phyloP scores from a whole-genome alignment of 1,140 invertebrate species.

The Achatina immaculata region DNA sequence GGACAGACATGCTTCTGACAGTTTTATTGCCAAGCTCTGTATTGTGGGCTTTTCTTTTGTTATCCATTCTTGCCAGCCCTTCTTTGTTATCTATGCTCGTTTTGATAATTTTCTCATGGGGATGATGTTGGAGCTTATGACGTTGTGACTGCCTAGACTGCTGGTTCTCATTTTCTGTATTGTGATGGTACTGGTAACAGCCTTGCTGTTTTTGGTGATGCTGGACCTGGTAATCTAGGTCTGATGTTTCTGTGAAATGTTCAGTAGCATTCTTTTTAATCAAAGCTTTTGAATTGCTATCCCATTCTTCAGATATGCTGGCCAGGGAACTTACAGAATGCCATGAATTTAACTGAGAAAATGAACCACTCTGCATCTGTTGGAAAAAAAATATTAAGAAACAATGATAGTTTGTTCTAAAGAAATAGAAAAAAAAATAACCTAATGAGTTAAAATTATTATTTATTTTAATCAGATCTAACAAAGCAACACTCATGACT shows the following conservation, averaged over 20 bases:
- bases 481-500: not conserved
- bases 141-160: not conserved
- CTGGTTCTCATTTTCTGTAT: not conserved
- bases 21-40: not conserved
- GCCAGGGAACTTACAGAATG: conserved; percentile 17
- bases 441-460: not conserved
- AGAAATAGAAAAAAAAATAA: not conserved
- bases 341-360: not conserved
- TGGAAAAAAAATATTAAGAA: not conserved
- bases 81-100: not conserved
- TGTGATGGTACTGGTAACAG: not conserved
- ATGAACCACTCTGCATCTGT: conserved; percentile 1
- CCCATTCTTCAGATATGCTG: conserved; percentile 20
- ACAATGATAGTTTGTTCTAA: not conserved
- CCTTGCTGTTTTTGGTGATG: not conserved
- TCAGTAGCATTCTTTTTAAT: not conserved
- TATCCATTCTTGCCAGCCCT: not conserved
- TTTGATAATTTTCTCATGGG: not conserved
- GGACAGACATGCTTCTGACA: not conserved
- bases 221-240: not conserved
- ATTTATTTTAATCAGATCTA: not conserved
- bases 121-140: not conserved
- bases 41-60: not conserved
- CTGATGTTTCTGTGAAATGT: not conserved
- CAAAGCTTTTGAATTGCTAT: not conserved